phyloP scores from a whole-genome alignment of 1,140 invertebrate species.

The Sarcophaga peregrina region DNA sequence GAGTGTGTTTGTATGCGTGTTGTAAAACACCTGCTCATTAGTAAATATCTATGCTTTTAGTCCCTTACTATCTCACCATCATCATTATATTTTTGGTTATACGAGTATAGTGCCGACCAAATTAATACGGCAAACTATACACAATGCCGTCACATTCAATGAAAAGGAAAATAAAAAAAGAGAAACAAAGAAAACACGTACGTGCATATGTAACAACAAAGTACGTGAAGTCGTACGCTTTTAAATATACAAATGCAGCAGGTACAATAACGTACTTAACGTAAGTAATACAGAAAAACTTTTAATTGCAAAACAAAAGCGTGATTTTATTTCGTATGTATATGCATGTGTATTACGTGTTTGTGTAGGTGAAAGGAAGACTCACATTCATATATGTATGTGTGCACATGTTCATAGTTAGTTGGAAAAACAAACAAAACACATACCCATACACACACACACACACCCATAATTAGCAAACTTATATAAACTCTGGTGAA shows the following conservation, averaged over 20 bases:
- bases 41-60: constrained; percentile 20
- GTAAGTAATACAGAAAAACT: constrained; percentile 17
- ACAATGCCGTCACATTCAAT: too few relatives aligned
- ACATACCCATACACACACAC: too few relatives aligned
- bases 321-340: neutral
- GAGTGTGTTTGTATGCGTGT: neutral
- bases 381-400: neutral
- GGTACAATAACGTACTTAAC: too few relatives aligned
- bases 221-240: neutral
- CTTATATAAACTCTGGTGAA: constrained; percentile 37
- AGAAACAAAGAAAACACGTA: too few relatives aligned
- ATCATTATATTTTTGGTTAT: constrained; percentile 20
- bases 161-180: too few relatives aligned
- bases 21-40: constrained; percentile 18
- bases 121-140: too few relatives aligned
- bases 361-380: too few relatives aligned
- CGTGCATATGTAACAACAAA: neutral
- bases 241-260: too few relatives aligned
- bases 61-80: too few relatives aligned
- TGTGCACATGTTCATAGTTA: constrained; percentile 18
- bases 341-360: too few relatives aligned
- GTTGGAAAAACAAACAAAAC: constrained; percentile 22
- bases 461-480: constrained; percentile 36
- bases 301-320: constrained; percentile 24
- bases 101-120: neutral